Percentiles rank a stretch among this genome's conserved stretches.
These are phyloP conservation scores for Leguminivora glycinivorella DNA, from an alignment of 1,140 invertebrate species.

Conservation along the genomic window DNA sequence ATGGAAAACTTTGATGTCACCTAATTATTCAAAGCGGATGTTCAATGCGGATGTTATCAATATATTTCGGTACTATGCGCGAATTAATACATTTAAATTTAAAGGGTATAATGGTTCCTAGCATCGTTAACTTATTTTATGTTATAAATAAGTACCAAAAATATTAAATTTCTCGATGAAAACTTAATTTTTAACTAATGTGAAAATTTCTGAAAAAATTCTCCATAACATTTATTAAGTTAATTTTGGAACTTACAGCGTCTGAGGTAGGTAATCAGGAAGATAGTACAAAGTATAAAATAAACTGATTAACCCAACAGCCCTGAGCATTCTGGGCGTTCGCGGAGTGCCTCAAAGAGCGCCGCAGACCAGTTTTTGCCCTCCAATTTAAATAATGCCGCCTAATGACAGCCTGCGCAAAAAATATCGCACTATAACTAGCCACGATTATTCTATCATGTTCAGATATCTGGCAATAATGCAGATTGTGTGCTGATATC, in stretches of 20 bases:
- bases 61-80: no score
- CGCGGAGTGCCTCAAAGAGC: neutral
- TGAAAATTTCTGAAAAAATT: neutral
- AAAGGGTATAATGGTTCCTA: no score
- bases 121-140: no score
- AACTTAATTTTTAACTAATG: no score
- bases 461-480: neutral
- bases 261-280: neutral
- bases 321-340: neutral
- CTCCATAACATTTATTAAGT: neutral
- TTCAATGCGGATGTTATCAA: no score
- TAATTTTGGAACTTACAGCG: neutral
- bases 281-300: neutral
- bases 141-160: no score
- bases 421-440: constrained; percentile 18
- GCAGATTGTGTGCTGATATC: neutral
- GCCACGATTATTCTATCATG: constrained; percentile 17
- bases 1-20: no score
- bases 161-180: no score
- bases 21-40: no score
- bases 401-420: constrained; percentile 22
- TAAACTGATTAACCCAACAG: constrained; percentile 6
- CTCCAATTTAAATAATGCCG: constrained; percentile 15
- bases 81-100: no score
- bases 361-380: constrained; percentile 18